Conservation (phyloP, 2,113 vertebrate species). For the Athene cunicularia region DNA sequence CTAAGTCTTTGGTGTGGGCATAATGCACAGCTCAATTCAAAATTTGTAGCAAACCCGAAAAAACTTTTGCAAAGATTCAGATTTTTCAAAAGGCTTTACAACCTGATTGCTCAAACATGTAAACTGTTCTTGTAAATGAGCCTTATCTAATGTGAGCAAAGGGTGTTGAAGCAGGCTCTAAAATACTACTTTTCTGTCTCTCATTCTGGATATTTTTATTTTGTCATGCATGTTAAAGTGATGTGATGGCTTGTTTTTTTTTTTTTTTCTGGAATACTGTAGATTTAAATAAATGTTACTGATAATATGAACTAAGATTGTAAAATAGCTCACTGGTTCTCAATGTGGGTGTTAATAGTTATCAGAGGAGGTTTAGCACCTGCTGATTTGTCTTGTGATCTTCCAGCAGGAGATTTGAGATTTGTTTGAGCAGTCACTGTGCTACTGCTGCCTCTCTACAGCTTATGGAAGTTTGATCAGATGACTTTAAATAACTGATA, state of each 20-base stretch:
- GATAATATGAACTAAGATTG: neutral
- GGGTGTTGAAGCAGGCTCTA: neutral
- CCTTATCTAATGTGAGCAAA: neutral
- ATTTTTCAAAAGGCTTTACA: neutral
- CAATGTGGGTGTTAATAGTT: neutral
- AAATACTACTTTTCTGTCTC: neutral
- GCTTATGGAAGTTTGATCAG: neutral
- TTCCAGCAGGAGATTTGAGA: neutral
- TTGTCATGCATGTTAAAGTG: neutral
- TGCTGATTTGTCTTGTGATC: neutral
- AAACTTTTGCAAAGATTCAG: neutral
- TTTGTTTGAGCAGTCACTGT: neutral
- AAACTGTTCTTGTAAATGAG: neutral
- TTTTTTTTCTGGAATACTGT: neutral
- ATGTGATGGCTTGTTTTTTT: neutral
- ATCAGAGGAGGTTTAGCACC: neutral
- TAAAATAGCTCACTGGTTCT: neutral
- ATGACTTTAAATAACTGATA: neutral
- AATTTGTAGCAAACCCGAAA: neutral
- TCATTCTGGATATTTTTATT: neutral
- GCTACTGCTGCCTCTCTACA: neutral
- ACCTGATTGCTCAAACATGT: neutral
- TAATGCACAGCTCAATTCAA: neutral
- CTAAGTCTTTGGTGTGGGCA: neutral
- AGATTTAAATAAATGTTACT: neutral